Percentiles rank a stretch among this genome's conserved stretches.
These are phyloP conservation scores for Micrasema longulum DNA, from an alignment of 1,140 invertebrate genomes.

Conservation along the genomic window DNA sequence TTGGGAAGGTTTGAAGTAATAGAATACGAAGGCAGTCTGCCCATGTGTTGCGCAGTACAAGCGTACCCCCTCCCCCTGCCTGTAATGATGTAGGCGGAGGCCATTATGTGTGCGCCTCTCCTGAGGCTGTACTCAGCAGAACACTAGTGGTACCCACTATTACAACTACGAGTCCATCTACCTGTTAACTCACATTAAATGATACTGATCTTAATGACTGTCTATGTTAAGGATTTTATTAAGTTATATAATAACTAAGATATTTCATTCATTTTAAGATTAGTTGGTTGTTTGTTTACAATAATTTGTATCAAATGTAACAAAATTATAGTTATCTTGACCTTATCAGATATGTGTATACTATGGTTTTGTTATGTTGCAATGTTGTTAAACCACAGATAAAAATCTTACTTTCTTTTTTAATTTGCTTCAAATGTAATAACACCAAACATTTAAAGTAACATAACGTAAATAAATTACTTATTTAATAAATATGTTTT, in stretches of 20 bases:
- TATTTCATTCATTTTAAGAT: constrained; percentile 40
- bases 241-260: constrained; percentile 49
- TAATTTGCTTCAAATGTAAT: constrained; percentile 50
- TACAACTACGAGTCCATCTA: too few species aligned
- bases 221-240: constrained; percentile 48
- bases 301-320: constrained; percentile 40
- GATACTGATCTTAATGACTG: constrained; percentile 49
- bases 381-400: constrained; percentile 19
- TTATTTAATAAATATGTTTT: constrained; percentile 48
- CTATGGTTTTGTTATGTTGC: constrained; percentile 24
- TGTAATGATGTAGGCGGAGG: too few species aligned
- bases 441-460: constrained; percentile 48
- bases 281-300: constrained; percentile 44
- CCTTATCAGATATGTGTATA: constrained; percentile 19
- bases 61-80: too few species aligned
- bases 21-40: constrained; percentile 17
- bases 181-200: constrained; percentile 24
- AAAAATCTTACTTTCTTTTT: constrained; percentile 41
- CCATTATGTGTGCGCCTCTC: too few species aligned
- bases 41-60: not conserved
- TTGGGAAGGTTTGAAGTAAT: constrained; percentile 4
- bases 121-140: too few species aligned
- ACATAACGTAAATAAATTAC: constrained; percentile 52
- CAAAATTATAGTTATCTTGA: constrained; percentile 38
- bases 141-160: too few species aligned